These are phyloP conservation scores for Himalopsyche phryganea DNA, from an alignment of 1,140 invertebrate species.

Conservation along the genomic window DNA sequence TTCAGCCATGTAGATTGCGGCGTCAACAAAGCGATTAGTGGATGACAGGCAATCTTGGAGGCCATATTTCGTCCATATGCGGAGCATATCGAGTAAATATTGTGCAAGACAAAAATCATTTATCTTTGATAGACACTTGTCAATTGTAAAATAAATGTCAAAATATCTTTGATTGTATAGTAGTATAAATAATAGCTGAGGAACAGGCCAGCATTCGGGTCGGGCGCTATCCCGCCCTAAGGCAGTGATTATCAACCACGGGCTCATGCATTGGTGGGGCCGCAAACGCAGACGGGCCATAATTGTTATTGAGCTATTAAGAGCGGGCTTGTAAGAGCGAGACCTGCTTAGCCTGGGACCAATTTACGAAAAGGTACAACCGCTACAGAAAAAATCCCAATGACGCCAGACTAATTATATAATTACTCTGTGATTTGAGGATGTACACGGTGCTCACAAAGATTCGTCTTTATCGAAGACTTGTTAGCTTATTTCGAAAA, in stretches of 20 bases:
- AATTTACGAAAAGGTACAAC: constrained; percentile 17
- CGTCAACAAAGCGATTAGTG: no score
- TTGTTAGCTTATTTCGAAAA: not conserved
- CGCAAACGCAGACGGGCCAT: constrained; percentile 17
- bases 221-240: not conserved
- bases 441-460: not conserved
- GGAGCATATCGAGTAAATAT: no score
- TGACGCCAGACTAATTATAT: constrained; percentile 34
- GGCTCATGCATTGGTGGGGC: constrained; percentile 13
- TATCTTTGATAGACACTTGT: no score
- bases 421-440: constrained; percentile 21
- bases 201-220: no score
- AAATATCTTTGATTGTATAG: no score
- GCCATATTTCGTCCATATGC: no score
- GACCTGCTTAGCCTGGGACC: constrained; percentile 11
- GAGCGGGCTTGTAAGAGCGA: constrained; percentile 11
- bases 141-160: no score
- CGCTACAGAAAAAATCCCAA: constrained; percentile 1
- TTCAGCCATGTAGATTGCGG: no score
- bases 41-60: no score
- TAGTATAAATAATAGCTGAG: no score
- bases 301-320: constrained; percentile 34
- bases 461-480: constrained; percentile 3
- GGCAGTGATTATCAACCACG: constrained; percentile 27
- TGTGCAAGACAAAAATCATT: no score